A percentile compares a stretch with the other conserved stretches of the same genome.
phyloP scores from a whole-genome alignment of 2,888 invertebrate species.

The Athrips mouffetella region DNA sequence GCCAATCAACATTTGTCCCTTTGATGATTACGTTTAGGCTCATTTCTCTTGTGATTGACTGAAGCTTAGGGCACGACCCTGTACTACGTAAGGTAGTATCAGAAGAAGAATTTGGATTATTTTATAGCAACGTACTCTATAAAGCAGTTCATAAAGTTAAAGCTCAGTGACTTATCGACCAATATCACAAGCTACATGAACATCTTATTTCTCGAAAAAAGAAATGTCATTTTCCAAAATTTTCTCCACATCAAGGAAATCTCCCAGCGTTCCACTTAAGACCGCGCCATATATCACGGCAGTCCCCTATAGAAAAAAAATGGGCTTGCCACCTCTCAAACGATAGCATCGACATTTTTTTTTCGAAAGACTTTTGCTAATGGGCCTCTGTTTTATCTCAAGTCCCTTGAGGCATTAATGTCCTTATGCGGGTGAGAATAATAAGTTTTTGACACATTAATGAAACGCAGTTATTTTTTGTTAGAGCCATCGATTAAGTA shows the following conservation, averaged over 20 bases:
- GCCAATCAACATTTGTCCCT: conserved; percentile 73
- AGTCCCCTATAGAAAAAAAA: conserved; percentile 54
- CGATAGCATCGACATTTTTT: conserved; percentile 65
- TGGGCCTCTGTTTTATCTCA: conserved; percentile 76
- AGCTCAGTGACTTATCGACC: too few species aligned
- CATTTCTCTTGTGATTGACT: conserved; percentile 73
- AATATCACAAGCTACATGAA: too few species aligned
- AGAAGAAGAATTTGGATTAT: too few species aligned
- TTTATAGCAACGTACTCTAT: too few species aligned
- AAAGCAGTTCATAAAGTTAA: too few species aligned
- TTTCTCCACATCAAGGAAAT: not conserved
- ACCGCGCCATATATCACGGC: conserved; percentile 8
- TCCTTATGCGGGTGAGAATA: conserved; percentile 74
- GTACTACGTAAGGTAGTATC: not conserved
- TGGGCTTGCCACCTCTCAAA: conserved; percentile 71
- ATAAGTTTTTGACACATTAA: conserved; percentile 75
- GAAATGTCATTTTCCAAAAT: not conserved
- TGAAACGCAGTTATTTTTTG: conserved; percentile 49
- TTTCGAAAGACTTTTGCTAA: conserved; percentile 58
- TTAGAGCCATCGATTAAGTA: conserved; percentile 10
- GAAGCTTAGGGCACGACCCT: conserved; percentile 17
- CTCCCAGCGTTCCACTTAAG: conserved; percentile 1
- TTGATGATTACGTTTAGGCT: conserved; percentile 62
- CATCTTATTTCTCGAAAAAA: too few species aligned
- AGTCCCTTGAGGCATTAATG: conserved; percentile 53